A percentile compares a stretch with the other conserved stretches of the same genome.
phyloP scores from a whole-genome alignment of 2,888 invertebrate species.

The Drosophila niveifrons region DNA sequence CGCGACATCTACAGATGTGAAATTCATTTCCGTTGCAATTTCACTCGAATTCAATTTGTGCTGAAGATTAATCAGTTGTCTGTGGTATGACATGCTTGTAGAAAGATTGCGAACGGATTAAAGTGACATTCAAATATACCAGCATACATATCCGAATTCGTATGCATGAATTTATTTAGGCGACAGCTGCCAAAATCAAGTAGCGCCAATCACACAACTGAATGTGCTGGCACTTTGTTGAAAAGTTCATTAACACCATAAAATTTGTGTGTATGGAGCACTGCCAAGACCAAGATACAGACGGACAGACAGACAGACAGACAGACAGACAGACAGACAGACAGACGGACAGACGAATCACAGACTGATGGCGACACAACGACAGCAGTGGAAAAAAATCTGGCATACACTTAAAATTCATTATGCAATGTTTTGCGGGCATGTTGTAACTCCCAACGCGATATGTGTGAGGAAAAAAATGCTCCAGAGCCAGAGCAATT shows the following conservation, averaged over 20 bases:
- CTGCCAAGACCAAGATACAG: constrained; percentile 60
- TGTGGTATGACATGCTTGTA: constrained; percentile 18
- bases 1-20: constrained; percentile 23
- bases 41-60: constrained; percentile 33
- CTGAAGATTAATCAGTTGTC: constrained; percentile 34
- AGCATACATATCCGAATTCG: constrained; percentile 1
- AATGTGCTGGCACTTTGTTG: constrained; percentile 31
- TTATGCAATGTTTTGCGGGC: constrained; percentile 74
- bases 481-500: constrained; percentile 69
- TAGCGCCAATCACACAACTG: constrained; percentile 21
- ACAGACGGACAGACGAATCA: constrained; percentile 29
- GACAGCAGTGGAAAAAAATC: constrained; percentile 51
- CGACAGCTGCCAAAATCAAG: constrained; percentile 42
- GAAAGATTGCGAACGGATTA: constrained; percentile 16
- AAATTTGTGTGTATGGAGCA: constrained; percentile 57
- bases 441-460: constrained; percentile 40
- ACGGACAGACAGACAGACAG: constrained; percentile 32
- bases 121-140: constrained; percentile 15
- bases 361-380: constrained; percentile 48
- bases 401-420: constrained; percentile 78
- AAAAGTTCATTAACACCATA: constrained; percentile 80
- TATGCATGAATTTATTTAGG: constrained; percentile 32
- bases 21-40: constrained; percentile 51
- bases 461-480: constrained; percentile 34
- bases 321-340: constrained; percentile 39